A percentile compares a stretch with the other conserved stretches of the same genome.
phyloP scores from a whole-genome alignment of 2,113 vertebrate species.

The Shinisaurus crocodilurus region DNA sequence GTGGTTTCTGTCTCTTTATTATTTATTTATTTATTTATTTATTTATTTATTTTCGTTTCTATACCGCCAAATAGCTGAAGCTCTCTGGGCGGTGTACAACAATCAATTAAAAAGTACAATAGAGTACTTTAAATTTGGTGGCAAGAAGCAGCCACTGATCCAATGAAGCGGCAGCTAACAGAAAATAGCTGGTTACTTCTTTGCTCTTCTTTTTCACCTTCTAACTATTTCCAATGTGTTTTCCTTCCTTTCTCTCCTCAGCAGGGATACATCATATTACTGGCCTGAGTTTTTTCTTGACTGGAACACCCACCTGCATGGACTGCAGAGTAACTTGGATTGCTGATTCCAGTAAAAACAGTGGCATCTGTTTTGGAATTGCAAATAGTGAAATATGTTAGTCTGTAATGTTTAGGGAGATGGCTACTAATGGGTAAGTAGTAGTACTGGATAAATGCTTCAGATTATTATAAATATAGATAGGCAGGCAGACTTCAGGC shows the following conservation, averaged over 20 bases:
- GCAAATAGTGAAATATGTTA: constrained; percentile 29
- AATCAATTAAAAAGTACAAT: too few species aligned
- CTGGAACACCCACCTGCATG: constrained; percentile 43
- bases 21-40: too few species aligned
- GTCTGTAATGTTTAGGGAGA: constrained; percentile 18
- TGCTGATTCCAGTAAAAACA: constrained; percentile 37
- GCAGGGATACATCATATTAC: constrained; percentile 42
- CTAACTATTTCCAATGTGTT: constrained; percentile 31
- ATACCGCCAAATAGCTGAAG: too few species aligned
- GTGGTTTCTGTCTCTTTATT: too few species aligned
- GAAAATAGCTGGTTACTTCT: constrained; percentile 27
- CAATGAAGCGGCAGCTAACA: constrained; percentile 13
- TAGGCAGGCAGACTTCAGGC: too few species aligned
- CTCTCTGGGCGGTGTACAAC: too few species aligned
- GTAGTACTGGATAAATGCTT: neutral
- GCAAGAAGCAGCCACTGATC: constrained; percentile 31
- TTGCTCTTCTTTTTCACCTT: constrained; percentile 35
- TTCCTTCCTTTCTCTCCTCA: constrained; percentile 44
- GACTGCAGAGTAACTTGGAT: constrained; percentile 30
- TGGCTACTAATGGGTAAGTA: neutral
- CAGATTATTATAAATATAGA: neutral
- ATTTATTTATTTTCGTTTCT: too few species aligned
- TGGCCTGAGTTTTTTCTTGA: constrained; percentile 19
- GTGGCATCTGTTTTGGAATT: constrained; percentile 51
- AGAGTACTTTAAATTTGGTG: constrained; percentile 46